phyloP scores from a whole-genome alignment of 2,113 vertebrate genomes.

The Neoarius graeffei region DNA sequence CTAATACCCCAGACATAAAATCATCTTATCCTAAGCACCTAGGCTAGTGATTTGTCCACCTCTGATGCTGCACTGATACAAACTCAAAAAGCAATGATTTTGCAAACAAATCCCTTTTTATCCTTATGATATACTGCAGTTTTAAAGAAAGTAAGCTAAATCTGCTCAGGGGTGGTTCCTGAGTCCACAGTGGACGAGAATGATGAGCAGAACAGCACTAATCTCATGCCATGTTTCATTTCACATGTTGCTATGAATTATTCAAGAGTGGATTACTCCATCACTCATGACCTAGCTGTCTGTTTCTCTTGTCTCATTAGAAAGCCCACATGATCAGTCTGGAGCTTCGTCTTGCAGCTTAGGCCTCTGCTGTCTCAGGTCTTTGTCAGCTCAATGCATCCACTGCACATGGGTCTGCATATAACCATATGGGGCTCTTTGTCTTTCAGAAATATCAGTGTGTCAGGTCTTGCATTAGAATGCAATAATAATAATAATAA shows the following conservation, averaged over 20 bases:
- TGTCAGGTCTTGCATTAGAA: neutral
- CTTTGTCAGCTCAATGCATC: constrained; percentile 3
- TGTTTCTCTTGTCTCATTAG: constrained; percentile 47
- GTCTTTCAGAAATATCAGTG: neutral
- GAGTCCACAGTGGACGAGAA: constrained; percentile 42
- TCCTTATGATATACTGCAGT: constrained; percentile 16
- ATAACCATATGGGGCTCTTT: neutral
- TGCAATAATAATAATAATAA: neutral
- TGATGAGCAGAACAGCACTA: constrained; percentile 48
- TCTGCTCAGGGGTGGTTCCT: constrained; percentile 33
- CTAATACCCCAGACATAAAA: neutral
- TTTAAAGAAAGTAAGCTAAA: constrained; percentile 39
- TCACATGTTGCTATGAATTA: constrained; percentile 58
- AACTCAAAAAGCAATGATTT: neutral
- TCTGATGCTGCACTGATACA: constrained; percentile 17
- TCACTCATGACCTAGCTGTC: constrained; percentile 51
- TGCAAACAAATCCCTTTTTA: constrained; percentile 16
- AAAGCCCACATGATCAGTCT: constrained; percentile 43
- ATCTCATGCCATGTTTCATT: constrained; percentile 56
- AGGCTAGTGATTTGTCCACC: constrained; percentile 16
- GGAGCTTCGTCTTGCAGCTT: constrained; percentile 34
- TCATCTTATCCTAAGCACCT: neutral
- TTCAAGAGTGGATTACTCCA: constrained; percentile 52
- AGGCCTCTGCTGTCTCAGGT: constrained; percentile 13
- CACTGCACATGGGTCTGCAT: neutral